Evolutionary conservation across 1,140 invertebrate genomes (phyloP).

Genomic region (Dryas iulia): DNA sequence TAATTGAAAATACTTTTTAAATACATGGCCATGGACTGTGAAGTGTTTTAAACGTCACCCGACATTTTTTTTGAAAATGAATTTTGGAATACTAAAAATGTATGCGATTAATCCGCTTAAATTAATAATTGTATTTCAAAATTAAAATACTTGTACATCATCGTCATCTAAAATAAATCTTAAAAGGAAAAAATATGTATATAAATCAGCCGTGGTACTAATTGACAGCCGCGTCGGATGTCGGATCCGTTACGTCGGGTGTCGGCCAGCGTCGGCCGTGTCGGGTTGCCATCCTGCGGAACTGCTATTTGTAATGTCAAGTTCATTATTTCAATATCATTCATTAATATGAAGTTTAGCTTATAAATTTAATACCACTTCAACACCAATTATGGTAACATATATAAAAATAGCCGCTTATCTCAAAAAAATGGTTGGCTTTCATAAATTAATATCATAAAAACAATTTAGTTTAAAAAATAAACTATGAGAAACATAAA

Average conservation of each 20-base stretch:
- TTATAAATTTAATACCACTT: background rate
- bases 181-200: background rate
- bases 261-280: background rate
- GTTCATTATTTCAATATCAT: conserved; percentile 30
- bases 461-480: too few species aligned
- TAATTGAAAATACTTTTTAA: too few species aligned
- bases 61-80: too few species aligned
- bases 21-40: too few species aligned
- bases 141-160: conserved; percentile 4
- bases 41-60: too few species aligned
- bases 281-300: conserved; percentile 46
- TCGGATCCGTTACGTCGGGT: conserved; percentile 34
- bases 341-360: conserved; percentile 12
- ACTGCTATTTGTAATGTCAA: conserved; percentile 40
- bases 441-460: too few species aligned
- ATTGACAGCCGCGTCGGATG: conserved; percentile 36
- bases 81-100: too few species aligned
- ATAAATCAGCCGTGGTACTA: conserved; percentile 35
- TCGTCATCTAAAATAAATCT: background rate
- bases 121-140: too few species aligned
- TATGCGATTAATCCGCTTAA: too few species aligned
- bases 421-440: too few species aligned
- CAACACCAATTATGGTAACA: background rate
- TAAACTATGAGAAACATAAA: too few species aligned
- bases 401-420: background rate